Percentiles rank a stretch among this genome's conserved stretches.
These are phyloP conservation scores for Agapornis canus DNA, from an alignment of 2,797 vertebrate genomes.

Conservation along the genomic window DNA sequence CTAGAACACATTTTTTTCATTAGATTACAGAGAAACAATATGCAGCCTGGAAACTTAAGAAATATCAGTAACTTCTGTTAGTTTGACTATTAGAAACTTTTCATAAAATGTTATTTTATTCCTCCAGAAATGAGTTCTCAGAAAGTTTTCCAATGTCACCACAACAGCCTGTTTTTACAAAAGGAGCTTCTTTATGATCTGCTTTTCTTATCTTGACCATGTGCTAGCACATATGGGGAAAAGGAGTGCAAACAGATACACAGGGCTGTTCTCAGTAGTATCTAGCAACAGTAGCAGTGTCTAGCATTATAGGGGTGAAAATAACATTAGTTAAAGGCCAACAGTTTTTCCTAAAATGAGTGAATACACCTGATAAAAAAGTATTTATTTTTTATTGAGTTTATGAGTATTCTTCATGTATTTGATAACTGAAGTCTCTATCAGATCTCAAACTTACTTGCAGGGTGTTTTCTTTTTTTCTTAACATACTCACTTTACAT, in stretches of 20 bases:
- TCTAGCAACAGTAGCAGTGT: background rate
- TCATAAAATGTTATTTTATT: background rate
- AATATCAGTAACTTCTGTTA: slow-evolving; percentile 9
- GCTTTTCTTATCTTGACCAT: background rate
- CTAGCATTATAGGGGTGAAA: background rate
- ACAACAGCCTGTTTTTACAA: background rate
- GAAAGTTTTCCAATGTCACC: background rate
- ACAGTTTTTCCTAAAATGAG: background rate
- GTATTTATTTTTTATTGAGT: background rate
- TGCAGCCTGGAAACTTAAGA: slow-evolving; percentile 16
- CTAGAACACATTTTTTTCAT: slow-evolving; percentile 35
- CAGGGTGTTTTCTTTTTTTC: background rate
- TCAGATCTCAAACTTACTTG: background rate
- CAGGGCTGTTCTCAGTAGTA: background rate
- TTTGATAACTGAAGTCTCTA: background rate
- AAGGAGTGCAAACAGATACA: background rate
- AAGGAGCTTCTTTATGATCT: background rate
- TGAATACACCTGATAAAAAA: background rate
- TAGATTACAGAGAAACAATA: slow-evolving; percentile 36
- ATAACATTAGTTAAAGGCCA: background rate
- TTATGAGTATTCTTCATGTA: background rate
- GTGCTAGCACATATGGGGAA: background rate
- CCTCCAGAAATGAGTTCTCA: slow-evolving; percentile 10
- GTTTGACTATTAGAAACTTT: background rate
- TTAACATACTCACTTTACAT: background rate